Base-by-base conservation (phyloP, 2,888 invertebrate species). In the Axea sp. region DNA sequence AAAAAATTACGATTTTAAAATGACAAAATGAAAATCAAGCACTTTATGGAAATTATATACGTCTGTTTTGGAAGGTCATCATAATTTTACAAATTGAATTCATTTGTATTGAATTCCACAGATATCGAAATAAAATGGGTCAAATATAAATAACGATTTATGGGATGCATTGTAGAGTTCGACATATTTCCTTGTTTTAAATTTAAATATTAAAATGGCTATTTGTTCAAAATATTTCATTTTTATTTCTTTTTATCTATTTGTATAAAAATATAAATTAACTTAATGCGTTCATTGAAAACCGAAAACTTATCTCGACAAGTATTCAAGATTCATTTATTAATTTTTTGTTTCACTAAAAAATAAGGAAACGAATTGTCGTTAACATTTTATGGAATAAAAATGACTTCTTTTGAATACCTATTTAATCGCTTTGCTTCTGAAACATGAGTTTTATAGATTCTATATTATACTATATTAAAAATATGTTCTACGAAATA, bases 131-230 rank as follows among this genome's bases (percentile, higher is more conserved):
- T 59, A 15, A 73, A 65, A 47, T 72, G 59, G 72, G 73, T 65
- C 65, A 60, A 60, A 65, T 73, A 37, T 60, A 65, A 72, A 72
- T 72, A 59, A 53, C 41, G 53, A 67, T 73, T 65, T 45, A 65
- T 57, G 37, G 53, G 53, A 59, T 30, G 65, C 51, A 45, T 59
- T 64, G 43, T 35, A 39, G 31, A 14, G 31, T 57, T 43, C 24
- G 12, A 30, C 41, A 35, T 49, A 64, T 71, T 71, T 71, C 35
- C 55, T 14, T 19, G 22, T 28, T 49, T 57, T 71, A 57, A 33
- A 71, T 19, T 37, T 64, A 41, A 71, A 49, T 62, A 55, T 71
- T 55, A 33, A 53, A 68, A 49, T 59, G 30, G 26, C 15, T 33
- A 30, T 37, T 49, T 24, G 15, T 31, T 41, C 33, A 17, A 57